Percentiles rank a stretch among this genome's conserved stretches.
Evolutionary conservation across 2,113 vertebrate species (phyloP).

Genomic region (Corynorhinus townsendii): DNA sequence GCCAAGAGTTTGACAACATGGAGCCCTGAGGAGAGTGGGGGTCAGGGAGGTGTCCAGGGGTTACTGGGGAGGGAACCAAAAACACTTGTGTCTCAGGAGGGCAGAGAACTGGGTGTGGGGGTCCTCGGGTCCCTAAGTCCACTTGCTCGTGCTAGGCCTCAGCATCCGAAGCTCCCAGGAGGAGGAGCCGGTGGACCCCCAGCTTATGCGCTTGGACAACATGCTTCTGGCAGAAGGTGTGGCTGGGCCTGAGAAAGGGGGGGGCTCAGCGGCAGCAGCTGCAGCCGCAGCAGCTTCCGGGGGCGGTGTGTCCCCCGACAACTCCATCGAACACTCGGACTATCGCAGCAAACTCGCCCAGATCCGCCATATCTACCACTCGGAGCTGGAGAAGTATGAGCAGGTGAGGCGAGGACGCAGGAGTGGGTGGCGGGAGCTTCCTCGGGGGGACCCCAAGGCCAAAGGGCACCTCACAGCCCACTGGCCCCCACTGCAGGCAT

Average conservation of each 20-base stretch:
- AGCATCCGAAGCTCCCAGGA: conserved; percentile 91
- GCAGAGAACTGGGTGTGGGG: neutral
- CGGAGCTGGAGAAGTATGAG: conserved; percentile 95
- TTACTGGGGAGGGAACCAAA: neutral
- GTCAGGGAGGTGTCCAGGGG: neutral
- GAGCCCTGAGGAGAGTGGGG: neutral
- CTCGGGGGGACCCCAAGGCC: neutral
- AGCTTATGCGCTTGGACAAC: conserved; percentile 93
- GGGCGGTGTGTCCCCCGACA: conserved; percentile 90
- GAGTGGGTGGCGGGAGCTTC: neutral
- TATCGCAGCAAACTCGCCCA: conserved; percentile 95
- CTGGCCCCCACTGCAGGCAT: conserved; percentile 78
- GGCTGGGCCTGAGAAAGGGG: conserved; percentile 91
- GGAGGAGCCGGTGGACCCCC: conserved; percentile 92
- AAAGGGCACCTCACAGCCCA: neutral
- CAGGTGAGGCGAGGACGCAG: conserved; percentile 81
- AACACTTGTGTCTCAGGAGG: neutral
- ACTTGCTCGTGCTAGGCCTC: conserved; percentile 79
- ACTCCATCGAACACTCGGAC: conserved; percentile 93
- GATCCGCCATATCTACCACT: conserved; percentile 94
- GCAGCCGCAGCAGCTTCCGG: conserved; percentile 88
- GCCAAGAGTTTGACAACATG: neutral
- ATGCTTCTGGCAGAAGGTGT: conserved; percentile 94
- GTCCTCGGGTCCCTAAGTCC: conserved; percentile 3
- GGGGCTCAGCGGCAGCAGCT: conserved; percentile 88